phyloP scores from a whole-genome alignment of 2,113 vertebrate species.

The Hypanus sabinus region DNA sequence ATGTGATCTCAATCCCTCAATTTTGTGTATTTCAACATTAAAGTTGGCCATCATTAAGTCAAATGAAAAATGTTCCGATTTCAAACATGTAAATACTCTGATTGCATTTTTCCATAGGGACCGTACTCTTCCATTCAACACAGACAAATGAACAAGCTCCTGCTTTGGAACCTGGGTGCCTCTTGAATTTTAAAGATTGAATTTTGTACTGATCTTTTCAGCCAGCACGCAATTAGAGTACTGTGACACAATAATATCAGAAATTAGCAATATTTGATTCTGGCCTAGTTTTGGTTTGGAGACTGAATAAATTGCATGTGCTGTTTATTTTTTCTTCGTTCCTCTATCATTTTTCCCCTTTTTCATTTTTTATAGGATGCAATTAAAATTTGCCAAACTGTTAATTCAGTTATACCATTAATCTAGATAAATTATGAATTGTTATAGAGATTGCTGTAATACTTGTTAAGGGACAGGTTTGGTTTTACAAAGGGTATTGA shows the following conservation, averaged over 20 bases:
- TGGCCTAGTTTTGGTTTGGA: neutral
- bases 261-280: neutral
- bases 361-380: neutral
- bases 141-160: too few species aligned
- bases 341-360: neutral
- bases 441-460: neutral
- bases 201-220: neutral
- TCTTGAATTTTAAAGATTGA: neutral
- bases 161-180: neutral
- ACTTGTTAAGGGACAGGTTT: too few species aligned
- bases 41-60: neutral
- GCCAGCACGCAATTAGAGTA: neutral
- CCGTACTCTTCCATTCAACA: neutral
- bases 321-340: neutral
- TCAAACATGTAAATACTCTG: neutral
- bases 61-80: neutral
- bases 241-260: neutral
- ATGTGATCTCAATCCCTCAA: neutral
- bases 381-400: neutral
- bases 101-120: neutral
- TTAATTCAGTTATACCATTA: too few species aligned
- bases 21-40: neutral
- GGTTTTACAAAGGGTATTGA: too few species aligned
- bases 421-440: neutral
- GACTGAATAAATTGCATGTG: too few species aligned